phyloP scores from a whole-genome alignment of 2,113 vertebrate species.

The Scomber scombrus region DNA sequence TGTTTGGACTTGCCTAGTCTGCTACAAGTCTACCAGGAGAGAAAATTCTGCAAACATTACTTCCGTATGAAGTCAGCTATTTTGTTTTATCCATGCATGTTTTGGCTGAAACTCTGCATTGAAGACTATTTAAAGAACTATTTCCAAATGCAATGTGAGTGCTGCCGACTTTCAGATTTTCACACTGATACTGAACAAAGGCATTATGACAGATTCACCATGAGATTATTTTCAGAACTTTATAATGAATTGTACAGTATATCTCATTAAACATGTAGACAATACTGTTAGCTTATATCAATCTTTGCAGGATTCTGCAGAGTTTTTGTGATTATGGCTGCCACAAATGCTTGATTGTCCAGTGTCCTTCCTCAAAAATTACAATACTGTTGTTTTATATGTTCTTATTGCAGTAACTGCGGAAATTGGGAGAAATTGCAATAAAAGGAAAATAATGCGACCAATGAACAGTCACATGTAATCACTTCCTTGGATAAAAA shows the following conservation, averaged over 20 bases:
- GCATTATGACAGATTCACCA: neutral
- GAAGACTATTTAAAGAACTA: neutral
- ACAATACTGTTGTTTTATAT: no score
- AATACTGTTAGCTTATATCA: no score
- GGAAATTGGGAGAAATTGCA: no score
- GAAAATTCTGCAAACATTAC: slow-evolving; percentile 25
- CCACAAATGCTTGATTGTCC: no score
- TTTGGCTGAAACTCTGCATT: slow-evolving; percentile 12
- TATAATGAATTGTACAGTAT: neutral
- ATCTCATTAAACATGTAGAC: neutral
- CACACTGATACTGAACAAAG: neutral
- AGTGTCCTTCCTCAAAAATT: no score
- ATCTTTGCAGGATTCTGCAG: no score
- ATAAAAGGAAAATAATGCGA: no score
- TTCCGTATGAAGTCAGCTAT: slow-evolving; percentile 24
- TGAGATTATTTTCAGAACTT: neutral
- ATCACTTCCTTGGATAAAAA: no score
- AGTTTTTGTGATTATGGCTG: no score
- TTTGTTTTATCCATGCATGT: neutral
- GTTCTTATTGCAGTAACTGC: no score
- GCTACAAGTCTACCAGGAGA: neutral
- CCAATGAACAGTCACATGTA: no score
- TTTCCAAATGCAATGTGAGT: neutral
- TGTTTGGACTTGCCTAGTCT: slow-evolving; percentile 40
- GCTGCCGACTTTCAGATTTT: neutral